Percentiles rank a stretch among this genome's conserved stretches.
phyloP scores from a whole-genome alignment of 1,140 invertebrate species.

The Ostrea denselamellosa region DNA sequence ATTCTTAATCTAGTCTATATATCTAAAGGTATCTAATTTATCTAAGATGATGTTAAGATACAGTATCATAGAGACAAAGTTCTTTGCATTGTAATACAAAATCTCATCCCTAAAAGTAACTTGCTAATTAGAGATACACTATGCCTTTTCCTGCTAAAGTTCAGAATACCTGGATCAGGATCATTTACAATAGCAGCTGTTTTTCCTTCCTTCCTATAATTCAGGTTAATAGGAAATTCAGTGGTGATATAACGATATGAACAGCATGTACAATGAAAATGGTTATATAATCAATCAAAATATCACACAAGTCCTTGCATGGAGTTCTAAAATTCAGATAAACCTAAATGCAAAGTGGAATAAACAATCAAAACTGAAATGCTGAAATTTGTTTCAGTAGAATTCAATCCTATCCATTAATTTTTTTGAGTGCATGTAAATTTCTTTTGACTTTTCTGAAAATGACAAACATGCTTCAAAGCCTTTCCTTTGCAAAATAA shows the following conservation, averaged over 20 bases:
- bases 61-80: background rate
- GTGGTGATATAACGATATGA: background rate
- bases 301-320: background rate
- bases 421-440: background rate
- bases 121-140: conserved; percentile 19
- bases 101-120: background rate
- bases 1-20: background rate
- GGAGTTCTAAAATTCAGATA: conserved; percentile 25
- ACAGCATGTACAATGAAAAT: background rate
- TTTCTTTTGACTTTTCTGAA: background rate
- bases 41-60: background rate
- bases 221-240: conserved; percentile 15
- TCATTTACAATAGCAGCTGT: background rate
- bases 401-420: background rate
- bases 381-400: background rate
- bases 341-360: background rate
- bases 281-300: background rate
- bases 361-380: background rate
- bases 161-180: conserved; percentile 1
- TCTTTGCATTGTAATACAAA: background rate
- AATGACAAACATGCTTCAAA: background rate
- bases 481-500: background rate
- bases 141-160: background rate
- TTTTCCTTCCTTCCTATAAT: conserved; percentile 30
- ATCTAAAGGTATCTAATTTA: background rate